Evolutionary conservation across 2,888 invertebrate species (phyloP), one percentile per base, ranked within the genome.

Genomic region (Dryococelus australis): DNA sequence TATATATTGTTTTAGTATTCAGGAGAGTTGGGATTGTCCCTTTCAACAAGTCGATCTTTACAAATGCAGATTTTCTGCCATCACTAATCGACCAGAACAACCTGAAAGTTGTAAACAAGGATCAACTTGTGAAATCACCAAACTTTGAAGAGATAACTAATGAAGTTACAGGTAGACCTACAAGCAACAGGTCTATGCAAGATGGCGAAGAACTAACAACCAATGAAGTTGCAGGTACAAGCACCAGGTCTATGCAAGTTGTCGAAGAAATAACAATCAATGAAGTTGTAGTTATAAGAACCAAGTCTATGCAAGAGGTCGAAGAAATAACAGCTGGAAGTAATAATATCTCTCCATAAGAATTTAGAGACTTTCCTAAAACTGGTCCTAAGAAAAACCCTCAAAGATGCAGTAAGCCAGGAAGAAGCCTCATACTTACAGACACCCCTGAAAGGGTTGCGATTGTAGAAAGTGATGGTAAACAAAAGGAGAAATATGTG

Each of bases 361-460:
- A 65, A 65, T n/a, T 65, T 65, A 65, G 65, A 65, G 65, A 16
- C 65, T 65, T 65, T 65, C 65, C 65, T 65, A 65, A 65, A 65
- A 16, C 65, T 16, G 65, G 65, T 20, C 65, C 65, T 20, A 65
- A 65, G 65, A 65, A 65, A 65, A 65, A 65, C 16, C 65, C 65
- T 65, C 65, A 20, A 65, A 65, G 65, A 65, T 16, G 24, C 16
- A 65, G 65, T 8, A 65, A 65, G 16, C 65, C 65, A 65, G 65
- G 65, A 65, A 65, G 65, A 65, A 65, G 65, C 16, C 65, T 65
- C 65, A 65, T 65, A 65, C 12, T 16, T 65, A n/a, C n/a, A n/a
- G 65, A 65, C 65, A 65, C 65, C 65, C 65, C 65, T 16, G 65
- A 65, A 65, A 24, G 65, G 65, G 20, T 65, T 5, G 65, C 65